Evolutionary conservation across 2,888 invertebrate species (phyloP), one percentile per base, ranked within the genome.

Genomic region (Nomada ferruginata): DNA sequence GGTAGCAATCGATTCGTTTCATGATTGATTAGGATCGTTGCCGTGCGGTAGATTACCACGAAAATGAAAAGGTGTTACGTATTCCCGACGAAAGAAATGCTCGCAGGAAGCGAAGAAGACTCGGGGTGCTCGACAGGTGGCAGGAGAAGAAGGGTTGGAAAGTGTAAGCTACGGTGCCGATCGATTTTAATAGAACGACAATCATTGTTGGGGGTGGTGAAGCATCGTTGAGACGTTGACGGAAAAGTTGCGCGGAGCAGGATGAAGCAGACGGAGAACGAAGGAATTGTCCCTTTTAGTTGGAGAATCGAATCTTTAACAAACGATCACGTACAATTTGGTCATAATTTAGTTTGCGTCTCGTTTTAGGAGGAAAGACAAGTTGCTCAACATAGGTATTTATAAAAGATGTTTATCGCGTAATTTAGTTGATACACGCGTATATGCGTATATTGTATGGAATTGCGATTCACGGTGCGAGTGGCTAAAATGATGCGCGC

Each of bases 341-440:
- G 74, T 84, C 81, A 82, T 71, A 77, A 65, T 82, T 89, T 81
- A 78, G 71, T 90, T 86, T 42, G 65, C 65, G 72, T 79, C 75
- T 73, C 76, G 76, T 85, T 83, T 69, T 66, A 87, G 74, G 75
- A 83, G 75, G 82, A 83, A 82, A 78, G 82, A 77, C 85, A 86
- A 89, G 84, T 92, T 91, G 90, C 91, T 92, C 91, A 89, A 90
- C 87, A 83, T 91, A 92, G 91, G 85, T 89, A 90, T 88, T 76
- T 88, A 83, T 83, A 66, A 70, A 53, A 59, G 20, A 71, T 59
- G 60, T 68, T 66, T 44, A 23, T 59, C 73, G 73, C 73, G 73
- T 47, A 73, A 50, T 74, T 74, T 78, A 66, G 75, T 78, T 68
- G 61, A 53, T 55, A 66, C 57, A 50, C 20, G 36, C 57, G 57